phyloP scores from a whole-genome alignment of 2,113 vertebrate species.

The Isichthys henryi region DNA sequence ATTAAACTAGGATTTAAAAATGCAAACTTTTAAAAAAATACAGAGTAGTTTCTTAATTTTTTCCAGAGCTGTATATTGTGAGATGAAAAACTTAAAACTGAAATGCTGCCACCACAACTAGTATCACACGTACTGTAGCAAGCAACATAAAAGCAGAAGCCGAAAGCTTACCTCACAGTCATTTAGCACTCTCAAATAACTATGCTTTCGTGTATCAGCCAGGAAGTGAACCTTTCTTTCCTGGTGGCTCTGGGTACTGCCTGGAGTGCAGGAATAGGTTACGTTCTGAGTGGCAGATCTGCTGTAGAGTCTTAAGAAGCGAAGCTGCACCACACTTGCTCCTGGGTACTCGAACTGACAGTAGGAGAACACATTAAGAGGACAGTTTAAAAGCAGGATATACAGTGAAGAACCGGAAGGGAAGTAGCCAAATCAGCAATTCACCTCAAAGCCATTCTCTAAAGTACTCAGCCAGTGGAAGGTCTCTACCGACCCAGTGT shows the following conservation, averaged over 20 bases:
- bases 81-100: not conserved
- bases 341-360: slow-evolving; percentile 64
- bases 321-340: slow-evolving; percentile 63
- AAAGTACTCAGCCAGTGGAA: slow-evolving; percentile 68
- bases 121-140: not conserved
- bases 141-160: not conserved
- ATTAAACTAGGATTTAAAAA: too few species aligned
- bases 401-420: fast-evolving
- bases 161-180: slow-evolving; percentile 59
- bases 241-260: slow-evolving; percentile 20
- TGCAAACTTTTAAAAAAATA: too few species aligned
- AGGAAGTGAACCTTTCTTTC: slow-evolving; percentile 64
- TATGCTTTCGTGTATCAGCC: slow-evolving; percentile 56
- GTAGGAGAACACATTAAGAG: fast-evolving
- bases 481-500: slow-evolving; percentile 41
- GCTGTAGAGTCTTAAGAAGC: slow-evolving; percentile 72
- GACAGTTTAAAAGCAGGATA: not conserved
- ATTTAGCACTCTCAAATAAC: slow-evolving; percentile 54
- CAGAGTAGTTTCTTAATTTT: too few species aligned
- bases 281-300: slow-evolving; percentile 55
- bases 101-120: not conserved
- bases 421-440: not conserved
- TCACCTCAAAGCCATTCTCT: slow-evolving; percentile 64
- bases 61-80: not conserved
- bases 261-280: slow-evolving; percentile 57